Base-by-base conservation (phyloP, 2,797 vertebrate genomes). In the Channallabes apus region DNA sequence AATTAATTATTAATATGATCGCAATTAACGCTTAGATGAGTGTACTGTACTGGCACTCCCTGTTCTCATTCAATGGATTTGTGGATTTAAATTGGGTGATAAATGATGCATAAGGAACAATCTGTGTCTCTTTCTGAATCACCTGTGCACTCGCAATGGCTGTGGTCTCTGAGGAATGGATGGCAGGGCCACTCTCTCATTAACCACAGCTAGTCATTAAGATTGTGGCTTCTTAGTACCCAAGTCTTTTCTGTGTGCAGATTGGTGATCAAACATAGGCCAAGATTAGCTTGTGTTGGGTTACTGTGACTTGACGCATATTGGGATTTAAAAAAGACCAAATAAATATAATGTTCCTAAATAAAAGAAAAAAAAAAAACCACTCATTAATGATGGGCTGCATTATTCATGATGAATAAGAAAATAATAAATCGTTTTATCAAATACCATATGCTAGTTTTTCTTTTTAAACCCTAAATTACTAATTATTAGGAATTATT, bases 51-150 rank as follows among this genome's bases (percentile, higher is more conserved):
- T 41, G 80, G 22, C 35, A n/a, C 81, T 29, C 15, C 0, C 69
- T 83, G 29, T 5, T n/a, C 32, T 24, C 61, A 56, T 76, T 32
- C 18, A 65, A 59, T 29, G 78, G 4, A 29, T 67, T 67, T 81
- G 62, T 58, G 73, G 59, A 64, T 83, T 64, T 64, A n/a, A 83
- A 51, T 75, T n/a, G 20, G 7, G 41, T 84, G n/a, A 83, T 83
- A 65, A 76, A 76, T 83, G 73, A 83, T 83, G 58, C 24, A 83
- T 38, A 78, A 79, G 64, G 14, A 76, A 84, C 83, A 46, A 67
- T 27, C 17, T 17, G 58, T 29, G 2, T 64, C 68, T 38, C 35
- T 69, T 69, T 35, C 75, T 35, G 41, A 64, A 78, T 69, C 81
- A 72, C 62, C 41, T 68, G 62, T 27, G 64, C 46, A 56, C 35